A percentile compares a stretch with the other conserved stretches of the same genome.
Evolutionary conservation across 2,113 vertebrate genomes (phyloP).

Genomic region (Actinemys pallida): DNA sequence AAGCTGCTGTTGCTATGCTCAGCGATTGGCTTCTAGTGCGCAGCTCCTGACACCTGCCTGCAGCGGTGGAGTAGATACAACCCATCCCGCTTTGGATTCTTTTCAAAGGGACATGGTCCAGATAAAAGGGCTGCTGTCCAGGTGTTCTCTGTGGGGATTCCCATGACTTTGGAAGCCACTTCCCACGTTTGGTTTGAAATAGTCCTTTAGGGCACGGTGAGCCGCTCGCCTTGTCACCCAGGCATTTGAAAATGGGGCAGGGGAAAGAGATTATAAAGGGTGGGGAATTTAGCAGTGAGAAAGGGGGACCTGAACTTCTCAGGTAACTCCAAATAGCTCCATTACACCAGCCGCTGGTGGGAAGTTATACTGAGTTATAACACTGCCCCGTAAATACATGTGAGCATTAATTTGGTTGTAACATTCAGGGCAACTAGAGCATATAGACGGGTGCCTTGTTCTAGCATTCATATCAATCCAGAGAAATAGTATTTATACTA

Average conservation of each 20-base stretch:
- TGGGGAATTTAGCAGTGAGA: neutral
- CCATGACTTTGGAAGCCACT: neutral
- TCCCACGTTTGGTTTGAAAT: neutral
- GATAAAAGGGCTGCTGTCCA: neutral
- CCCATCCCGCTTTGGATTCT: neutral
- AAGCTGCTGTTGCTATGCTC: rapidly evolving
- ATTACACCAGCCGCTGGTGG: neutral
- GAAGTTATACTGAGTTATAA: rapidly evolving
- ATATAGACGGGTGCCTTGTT: neutral
- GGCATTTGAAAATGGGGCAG: neutral
- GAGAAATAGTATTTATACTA: neutral
- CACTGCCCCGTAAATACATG: neutral
- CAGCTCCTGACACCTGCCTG: neutral
- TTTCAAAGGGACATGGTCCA: rapidly evolving
- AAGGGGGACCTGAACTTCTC: neutral
- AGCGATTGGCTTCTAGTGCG: rapidly evolving
- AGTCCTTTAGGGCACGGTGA: neutral
- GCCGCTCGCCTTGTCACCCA: neutral
- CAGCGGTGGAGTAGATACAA: rapidly evolving
- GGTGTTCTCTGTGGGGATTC: neutral
- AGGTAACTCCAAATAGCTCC: neutral
- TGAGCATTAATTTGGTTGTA: neutral
- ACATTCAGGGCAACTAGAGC: neutral
- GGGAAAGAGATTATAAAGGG: neutral
- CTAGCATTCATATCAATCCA: neutral